phyloP scores from a whole-genome alignment of 2,888 invertebrate genomes.

The Icerya purchasi region DNA sequence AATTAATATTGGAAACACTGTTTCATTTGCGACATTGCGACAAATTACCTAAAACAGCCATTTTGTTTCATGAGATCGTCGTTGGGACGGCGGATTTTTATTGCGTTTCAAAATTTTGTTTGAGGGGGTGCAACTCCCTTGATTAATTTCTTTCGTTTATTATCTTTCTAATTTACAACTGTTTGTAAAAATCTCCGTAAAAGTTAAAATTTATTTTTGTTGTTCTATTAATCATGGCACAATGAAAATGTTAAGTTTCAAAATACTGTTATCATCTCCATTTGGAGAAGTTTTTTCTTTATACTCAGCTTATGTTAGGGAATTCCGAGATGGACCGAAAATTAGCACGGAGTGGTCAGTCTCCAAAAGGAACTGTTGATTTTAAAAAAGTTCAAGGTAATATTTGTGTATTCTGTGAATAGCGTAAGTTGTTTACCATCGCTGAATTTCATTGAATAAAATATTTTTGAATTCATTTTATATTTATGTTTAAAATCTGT shows the following conservation, averaged over 20 bases:
- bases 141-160: no score
- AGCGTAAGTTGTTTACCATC: not conserved
- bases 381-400: conserved; percentile 11
- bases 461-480: no score
- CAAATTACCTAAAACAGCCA: not conserved
- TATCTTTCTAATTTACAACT: no score
- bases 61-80: not conserved
- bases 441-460: not conserved
- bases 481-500: no score
- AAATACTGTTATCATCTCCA: conserved; percentile 45
- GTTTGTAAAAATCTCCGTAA: no score
- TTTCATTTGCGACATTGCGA: no score
- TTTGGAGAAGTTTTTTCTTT: conserved; percentile 43
- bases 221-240: conserved; percentile 8
- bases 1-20: no score
- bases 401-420: not conserved
- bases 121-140: no score
- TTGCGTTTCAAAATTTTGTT: no score
- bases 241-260: conserved; percentile 45
- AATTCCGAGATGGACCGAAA: conserved; percentile 55
- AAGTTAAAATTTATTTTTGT: conserved; percentile 1
- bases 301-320: conserved; percentile 31
- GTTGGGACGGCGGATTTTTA: no score
- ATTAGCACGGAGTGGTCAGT: conserved; percentile 25
- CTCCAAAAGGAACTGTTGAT: conserved; percentile 10